A percentile compares a stretch with the other conserved stretches of the same genome.
phyloP scores from a whole-genome alignment of 1,140 invertebrate species.

The Apis dorsata region DNA sequence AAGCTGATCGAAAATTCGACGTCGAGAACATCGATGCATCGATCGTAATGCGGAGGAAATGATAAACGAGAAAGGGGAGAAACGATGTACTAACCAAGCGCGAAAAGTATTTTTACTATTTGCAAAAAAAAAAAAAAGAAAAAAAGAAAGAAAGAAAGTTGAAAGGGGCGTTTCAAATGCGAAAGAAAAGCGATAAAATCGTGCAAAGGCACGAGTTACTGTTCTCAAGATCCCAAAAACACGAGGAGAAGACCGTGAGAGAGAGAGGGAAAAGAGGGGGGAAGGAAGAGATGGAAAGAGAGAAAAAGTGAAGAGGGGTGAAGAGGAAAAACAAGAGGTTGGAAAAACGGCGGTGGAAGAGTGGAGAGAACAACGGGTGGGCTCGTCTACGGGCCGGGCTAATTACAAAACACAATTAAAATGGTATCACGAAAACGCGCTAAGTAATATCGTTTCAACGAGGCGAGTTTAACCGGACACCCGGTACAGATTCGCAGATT shows the following conservation, averaged over 20 bases:
- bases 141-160: no score
- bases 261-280: neutral
- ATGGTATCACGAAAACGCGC: slow-evolving; percentile 59
- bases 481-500: slow-evolving; percentile 63
- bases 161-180: neutral
- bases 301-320: neutral
- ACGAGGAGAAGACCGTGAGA: slow-evolving; percentile 18
- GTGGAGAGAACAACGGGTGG: slow-evolving; percentile 18
- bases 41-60: no score
- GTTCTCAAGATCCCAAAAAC: slow-evolving; percentile 36
- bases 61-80: no score
- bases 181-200: slow-evolving; percentile 42
- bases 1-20: no score
- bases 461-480: slow-evolving; percentile 54
- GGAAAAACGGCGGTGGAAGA: slow-evolving; percentile 31
- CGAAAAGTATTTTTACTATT: no score
- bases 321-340: slow-evolving; percentile 20
- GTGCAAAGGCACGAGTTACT: slow-evolving; percentile 47
- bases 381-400: slow-evolving; percentile 46
- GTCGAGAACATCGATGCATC: neutral
- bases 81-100: no score
- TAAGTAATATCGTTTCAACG: slow-evolving; percentile 58
- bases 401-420: slow-evolving; percentile 68
- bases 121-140: no score
- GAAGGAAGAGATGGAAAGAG: neutral